Evolutionary conservation across 92 coral and sea anemone species (phyloP).

Genomic region (Galaxea fascicularis): DNA sequence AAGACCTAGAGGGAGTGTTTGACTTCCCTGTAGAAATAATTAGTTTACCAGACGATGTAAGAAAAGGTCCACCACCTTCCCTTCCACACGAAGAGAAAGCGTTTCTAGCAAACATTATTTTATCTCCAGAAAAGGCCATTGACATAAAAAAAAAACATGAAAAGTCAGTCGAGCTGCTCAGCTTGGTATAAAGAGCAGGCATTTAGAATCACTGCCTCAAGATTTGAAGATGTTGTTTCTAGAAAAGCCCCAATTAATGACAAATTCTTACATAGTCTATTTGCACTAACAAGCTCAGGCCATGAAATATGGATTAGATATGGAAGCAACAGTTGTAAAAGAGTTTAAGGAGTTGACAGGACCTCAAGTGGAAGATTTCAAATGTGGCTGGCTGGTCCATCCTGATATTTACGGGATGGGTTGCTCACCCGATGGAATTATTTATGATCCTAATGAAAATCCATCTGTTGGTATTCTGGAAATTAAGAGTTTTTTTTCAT

Average conservation of each 20-base stretch:
- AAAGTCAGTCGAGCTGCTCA: slow-evolving; percentile 37
- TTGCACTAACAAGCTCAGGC: slow-evolving; percentile 39
- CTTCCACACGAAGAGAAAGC: too few species aligned
- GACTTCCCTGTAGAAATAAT: too few species aligned
- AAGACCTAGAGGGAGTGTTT: too few species aligned
- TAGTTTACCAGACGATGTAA: too few species aligned
- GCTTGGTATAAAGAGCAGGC: slow-evolving; percentile 36
- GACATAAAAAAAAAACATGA: slow-evolving; percentile 32
- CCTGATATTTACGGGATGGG: slow-evolving; percentile 45
- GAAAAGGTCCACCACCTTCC: too few species aligned
- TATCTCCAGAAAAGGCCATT: slow-evolving; percentile 33
- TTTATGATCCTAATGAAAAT: too few species aligned
- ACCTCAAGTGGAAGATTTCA: too few species aligned
- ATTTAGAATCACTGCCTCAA: too few species aligned
- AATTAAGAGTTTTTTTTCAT: slow-evolving; percentile 23
- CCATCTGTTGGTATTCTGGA: slow-evolving; percentile 41
- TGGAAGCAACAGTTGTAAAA: slow-evolving; percentile 29
- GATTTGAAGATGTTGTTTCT: too few species aligned
- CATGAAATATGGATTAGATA: slow-evolving; percentile 38
- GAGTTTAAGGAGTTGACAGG: too few species aligned
- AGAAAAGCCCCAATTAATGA: too few species aligned
- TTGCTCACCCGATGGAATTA: slow-evolving; percentile 31
- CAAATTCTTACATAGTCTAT: slow-evolving; percentile 36
- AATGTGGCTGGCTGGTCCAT: slow-evolving; percentile 36
- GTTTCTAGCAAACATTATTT: slow-evolving; percentile 25